Evolutionary conservation across 2,113 vertebrate genomes (phyloP).

Genomic region (Ptilorrhoa leucosticta): DNA sequence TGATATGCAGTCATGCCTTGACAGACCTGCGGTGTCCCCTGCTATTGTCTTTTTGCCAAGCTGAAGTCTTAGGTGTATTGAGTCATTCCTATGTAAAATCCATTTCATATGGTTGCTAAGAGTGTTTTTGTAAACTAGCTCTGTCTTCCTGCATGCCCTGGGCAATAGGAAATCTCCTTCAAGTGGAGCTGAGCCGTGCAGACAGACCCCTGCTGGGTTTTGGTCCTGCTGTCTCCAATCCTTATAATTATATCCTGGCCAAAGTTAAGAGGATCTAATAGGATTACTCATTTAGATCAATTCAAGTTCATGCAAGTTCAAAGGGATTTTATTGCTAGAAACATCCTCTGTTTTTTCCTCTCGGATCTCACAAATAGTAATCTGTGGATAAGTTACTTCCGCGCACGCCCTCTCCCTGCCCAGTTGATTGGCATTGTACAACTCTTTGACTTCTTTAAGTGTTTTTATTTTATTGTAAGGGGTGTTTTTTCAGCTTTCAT

Average conservation of each 20-base stretch:
- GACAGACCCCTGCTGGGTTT: not conserved
- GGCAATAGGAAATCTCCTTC: not conserved
- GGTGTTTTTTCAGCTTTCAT: not conserved
- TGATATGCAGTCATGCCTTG: not conserved
- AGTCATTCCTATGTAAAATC: not conserved
- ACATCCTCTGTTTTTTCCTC: not conserved
- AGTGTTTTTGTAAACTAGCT: not conserved
- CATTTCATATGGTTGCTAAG: not conserved
- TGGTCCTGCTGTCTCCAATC: not conserved
- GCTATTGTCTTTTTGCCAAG: not conserved
- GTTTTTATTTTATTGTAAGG: not conserved
- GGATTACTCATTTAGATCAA: constrained; percentile 3
- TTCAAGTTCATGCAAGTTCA: not conserved
- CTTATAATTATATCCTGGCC: not conserved
- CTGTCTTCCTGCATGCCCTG: not conserved
- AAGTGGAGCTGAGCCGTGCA: not conserved
- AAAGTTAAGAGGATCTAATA: not conserved
- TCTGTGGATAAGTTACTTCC: not conserved
- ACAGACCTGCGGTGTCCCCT: not conserved
- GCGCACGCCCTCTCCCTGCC: fast-evolving
- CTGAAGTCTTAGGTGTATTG: not conserved
- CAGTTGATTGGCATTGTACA: not conserved
- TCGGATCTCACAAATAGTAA: not conserved
- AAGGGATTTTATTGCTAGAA: not conserved
- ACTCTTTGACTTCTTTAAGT: not conserved